Base-by-base conservation (phyloP, 2,888 invertebrate species). In the Agriotes lineatus region DNA sequence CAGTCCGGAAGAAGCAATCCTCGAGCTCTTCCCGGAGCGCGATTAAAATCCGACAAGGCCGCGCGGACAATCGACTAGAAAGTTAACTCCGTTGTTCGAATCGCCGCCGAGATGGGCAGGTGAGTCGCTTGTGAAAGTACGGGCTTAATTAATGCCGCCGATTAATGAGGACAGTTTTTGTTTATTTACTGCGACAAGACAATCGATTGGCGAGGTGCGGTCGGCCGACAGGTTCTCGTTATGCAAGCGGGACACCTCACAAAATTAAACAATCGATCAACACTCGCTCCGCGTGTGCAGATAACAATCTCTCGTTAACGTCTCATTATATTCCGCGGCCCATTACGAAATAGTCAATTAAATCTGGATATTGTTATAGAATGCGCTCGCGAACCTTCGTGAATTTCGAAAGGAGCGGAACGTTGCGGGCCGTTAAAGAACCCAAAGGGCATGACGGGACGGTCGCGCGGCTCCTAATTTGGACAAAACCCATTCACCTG, bases 141-240 rank as follows among this genome's bases (percentile, higher is more conserved):
- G 75, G 71, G 72, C 74, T 76, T 76, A 77, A 78, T 78, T 77
- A 77, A 75, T 77, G 73, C 73, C 71, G 74, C 73, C 74, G 75
- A 74, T 74, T 77, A 77, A 76, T 76, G 77, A 74, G 77, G 78
- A 78, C 78, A 77, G 73, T 78, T 78, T 78, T 78, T 78, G 77
- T 76, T 77, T 73, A 75, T 76, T 75, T 76, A 72, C 73, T 44
- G 52, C 56, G 75, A 77, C 75, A 76, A 76, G 74, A 78, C 77
- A 78, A 78, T 78, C 76, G 75, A 73, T 69, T 70, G 70, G 57
- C 64, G 71, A 75, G 75, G 76, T 73, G 75, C 74, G 76, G 76
- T 70, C 59, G 54, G 64, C 59, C 42, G 64, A 71, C 72, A 72
- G 72, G 74, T 71, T 73, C 61, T 66, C 62, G 42, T 77, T 76